phyloP scores from a whole-genome alignment of 1,140 invertebrate genomes.

The Leptinotarsa defecta region DNA sequence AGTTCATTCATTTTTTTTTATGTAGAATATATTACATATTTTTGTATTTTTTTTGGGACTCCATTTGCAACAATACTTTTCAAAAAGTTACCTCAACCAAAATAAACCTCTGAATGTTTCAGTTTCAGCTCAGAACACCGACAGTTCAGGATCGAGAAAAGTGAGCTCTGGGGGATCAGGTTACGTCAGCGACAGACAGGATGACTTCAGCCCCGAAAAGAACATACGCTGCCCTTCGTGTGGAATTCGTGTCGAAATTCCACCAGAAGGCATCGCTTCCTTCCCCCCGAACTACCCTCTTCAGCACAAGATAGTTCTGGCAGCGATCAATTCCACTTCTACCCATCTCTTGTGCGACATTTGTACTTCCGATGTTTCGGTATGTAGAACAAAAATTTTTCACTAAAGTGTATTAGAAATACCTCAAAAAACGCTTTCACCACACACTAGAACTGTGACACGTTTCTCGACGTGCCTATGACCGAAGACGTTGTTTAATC shows the following conservation, averaged over 20 bases:
- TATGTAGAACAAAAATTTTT: slow-evolving; percentile 43
- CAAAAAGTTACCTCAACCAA: no score
- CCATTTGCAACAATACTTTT: no score
- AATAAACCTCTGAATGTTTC: neutral
- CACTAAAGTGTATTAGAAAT: neutral
- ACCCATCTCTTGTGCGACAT: slow-evolving; percentile 62
- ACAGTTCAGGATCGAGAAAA: slow-evolving; percentile 43
- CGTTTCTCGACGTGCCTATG: no score
- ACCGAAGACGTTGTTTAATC: no score
- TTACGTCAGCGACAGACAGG: slow-evolving; percentile 59
- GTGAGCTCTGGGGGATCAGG: slow-evolving; percentile 58
- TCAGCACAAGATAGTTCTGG: slow-evolving; percentile 60
- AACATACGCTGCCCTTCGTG: slow-evolving; percentile 59
- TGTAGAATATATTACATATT: no score
- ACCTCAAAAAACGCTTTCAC: no score
- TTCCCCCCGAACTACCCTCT: slow-evolving; percentile 64
- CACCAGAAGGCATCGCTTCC: slow-evolving; percentile 59
- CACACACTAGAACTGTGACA: no score
- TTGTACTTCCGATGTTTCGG: slow-evolving; percentile 62
- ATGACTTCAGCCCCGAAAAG: slow-evolving; percentile 50
- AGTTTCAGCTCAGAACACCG: slow-evolving; percentile 29
- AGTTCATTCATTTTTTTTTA: no score
- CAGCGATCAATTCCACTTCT: slow-evolving; percentile 56
- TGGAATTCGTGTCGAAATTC: slow-evolving; percentile 58
- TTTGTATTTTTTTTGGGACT: no score